A percentile compares a stretch with the other conserved stretches of the same genome.
These are phyloP conservation scores for Thryonomys swinderianus DNA, from an alignment of 2,113 vertebrate genomes.

Conservation along the genomic window DNA sequence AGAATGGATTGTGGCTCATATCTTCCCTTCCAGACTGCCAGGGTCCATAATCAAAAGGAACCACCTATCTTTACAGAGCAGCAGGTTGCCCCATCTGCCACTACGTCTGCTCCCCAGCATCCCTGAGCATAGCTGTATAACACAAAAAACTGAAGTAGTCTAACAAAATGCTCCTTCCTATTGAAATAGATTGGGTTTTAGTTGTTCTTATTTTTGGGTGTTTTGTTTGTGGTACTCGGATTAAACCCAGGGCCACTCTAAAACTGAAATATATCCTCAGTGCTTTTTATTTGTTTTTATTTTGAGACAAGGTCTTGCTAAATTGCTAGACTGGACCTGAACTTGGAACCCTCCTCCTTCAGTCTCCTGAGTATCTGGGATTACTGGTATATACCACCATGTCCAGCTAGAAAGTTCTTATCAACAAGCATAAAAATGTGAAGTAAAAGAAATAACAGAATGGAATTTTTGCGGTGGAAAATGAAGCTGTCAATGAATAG, in stretches of 20 bases:
- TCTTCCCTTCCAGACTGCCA: constrained; percentile 70
- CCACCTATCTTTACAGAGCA: constrained; percentile 60
- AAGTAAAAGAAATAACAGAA: constrained; percentile 49
- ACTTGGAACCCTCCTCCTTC: neutral
- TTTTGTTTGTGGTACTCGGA: neutral
- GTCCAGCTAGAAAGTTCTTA: neutral
- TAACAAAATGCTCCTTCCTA: constrained; percentile 44
- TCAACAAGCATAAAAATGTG: constrained; percentile 38
- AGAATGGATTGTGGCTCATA: constrained; percentile 54
- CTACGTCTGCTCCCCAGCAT: constrained; percentile 54
- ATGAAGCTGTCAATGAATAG: constrained; percentile 46
- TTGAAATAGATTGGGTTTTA: neutral
- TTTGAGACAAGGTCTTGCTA: neutral
- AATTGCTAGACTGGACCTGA: neutral
- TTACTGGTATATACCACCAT: neutral
- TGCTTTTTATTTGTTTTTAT: neutral
- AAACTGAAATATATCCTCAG: neutral
- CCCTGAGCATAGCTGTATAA: constrained; percentile 26
- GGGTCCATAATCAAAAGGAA: constrained; percentile 71
- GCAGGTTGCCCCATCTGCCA: constrained; percentile 72
- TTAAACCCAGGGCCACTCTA: neutral
- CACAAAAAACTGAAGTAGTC: constrained; percentile 41
- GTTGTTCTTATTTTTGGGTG: neutral
- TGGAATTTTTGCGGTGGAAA: constrained; percentile 30
- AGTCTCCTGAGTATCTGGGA: neutral